Evolutionary conservation across 2,113 vertebrate species (phyloP), one percentile per base, ranked within the genome.

Genomic region (Toxostoma redivivum): DNA sequence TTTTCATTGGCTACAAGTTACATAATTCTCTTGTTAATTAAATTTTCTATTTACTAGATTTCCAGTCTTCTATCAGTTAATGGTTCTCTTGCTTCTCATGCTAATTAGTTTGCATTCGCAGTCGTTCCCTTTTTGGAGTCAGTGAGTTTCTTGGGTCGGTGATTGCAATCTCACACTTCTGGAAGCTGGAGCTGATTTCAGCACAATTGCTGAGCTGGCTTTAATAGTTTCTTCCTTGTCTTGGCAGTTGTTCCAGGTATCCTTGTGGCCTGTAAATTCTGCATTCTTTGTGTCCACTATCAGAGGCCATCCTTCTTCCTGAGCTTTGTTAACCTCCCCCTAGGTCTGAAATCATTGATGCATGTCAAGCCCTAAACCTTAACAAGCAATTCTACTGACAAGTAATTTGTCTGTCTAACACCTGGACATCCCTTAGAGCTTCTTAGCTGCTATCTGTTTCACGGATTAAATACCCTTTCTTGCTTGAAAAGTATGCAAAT

Each of bases 81-180:
- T 8, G 14, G 9, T 67, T 27, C 53, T 37, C 25, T 60, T 58
- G 37, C 33, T 76, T 77, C 22, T 86, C 8, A 4, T 51, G 22
- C 45, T 51, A 12, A 44, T 60, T 50, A 17, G 31, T 58, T 42
- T 67, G 9, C 45, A 44, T 50, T 11, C 22, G 77, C 18, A 51
- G 38, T 77, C 27, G 37, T 67, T 58, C 22, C 58, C 5, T 65
- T 28, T 74, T 74, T 57, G 47, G 71, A 21, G 11, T 35, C 42
- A 40, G 30, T 48, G 42, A 28, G 30, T 85, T 74, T 65, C 35
- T 57, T 42, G 61, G 37, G 35, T 57, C 11, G 6, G 25, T 66
- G 25, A 56, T 27, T 0, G 0, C 5, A 10, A 1, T 69, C 53
- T 44, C 18, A 33, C 14, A 5, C 5, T 60, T 51, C 33, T 33